Percentiles rank a stretch among this genome's conserved stretches.
phyloP scores from a whole-genome alignment of 2,888 invertebrate genomes.

The Pelosia muscerda region DNA sequence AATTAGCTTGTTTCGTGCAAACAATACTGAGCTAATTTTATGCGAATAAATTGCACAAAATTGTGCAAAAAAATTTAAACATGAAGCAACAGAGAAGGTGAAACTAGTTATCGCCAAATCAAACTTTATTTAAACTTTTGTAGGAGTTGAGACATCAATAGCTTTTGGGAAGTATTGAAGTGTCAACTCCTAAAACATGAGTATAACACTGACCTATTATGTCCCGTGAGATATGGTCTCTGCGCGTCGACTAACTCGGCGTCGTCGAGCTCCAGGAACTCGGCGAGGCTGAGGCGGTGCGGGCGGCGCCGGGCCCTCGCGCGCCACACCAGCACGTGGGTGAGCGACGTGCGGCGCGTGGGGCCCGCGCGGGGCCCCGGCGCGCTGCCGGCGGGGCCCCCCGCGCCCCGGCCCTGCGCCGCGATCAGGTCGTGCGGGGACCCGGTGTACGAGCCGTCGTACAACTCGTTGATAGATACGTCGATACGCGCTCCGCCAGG shows the following conservation, averaged over 20 bases:
- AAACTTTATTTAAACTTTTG: neutral
- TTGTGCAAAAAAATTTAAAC: too few species aligned
- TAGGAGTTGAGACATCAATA: neutral
- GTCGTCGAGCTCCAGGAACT: constrained; percentile 95
- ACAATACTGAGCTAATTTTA: too few species aligned
- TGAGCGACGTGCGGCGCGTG: constrained; percentile 86
- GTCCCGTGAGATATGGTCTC: constrained; percentile 95
- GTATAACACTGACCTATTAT: constrained; percentile 89
- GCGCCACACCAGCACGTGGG: constrained; percentile 84
- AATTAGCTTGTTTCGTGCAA: too few species aligned
- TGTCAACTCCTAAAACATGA: too few species aligned
- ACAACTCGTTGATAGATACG: constrained; percentile 97
- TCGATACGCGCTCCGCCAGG: constrained; percentile 95
- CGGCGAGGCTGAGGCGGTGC: constrained; percentile 91
- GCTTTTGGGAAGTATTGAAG: too few species aligned
- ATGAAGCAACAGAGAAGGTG: too few species aligned
- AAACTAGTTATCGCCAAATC: too few species aligned
- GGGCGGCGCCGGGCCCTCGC: constrained; percentile 89
- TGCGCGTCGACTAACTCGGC: constrained; percentile 92
- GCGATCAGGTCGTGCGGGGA: constrained; percentile 96
- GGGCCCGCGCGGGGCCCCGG: constrained; percentile 91
- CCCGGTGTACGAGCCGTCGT: constrained; percentile 98
- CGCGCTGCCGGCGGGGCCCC: constrained; percentile 80
- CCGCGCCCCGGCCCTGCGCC: constrained; percentile 88
- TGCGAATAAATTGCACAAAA: too few species aligned